Conservation (phyloP, 2,888 invertebrate species). For the Cactoblastis cactorum region DNA sequence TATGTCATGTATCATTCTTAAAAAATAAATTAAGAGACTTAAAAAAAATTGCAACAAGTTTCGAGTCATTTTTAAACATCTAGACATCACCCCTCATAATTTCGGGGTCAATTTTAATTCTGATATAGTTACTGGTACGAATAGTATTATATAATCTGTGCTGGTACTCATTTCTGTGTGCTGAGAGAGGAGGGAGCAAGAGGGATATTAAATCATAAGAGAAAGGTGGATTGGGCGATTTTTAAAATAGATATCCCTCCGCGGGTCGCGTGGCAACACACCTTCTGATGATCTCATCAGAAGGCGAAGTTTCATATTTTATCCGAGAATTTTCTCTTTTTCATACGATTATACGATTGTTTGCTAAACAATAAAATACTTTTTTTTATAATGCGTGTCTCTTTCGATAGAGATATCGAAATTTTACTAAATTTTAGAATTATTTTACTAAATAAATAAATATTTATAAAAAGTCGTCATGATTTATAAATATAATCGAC, state of each 20-base stretch:
- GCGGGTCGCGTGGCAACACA: background rate
- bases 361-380: background rate
- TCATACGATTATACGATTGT: background rate
- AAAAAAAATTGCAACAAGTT: no score
- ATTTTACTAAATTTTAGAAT: no score
- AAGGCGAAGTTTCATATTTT: background rate
- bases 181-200: background rate
- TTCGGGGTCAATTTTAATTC: background rate
- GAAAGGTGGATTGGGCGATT: background rate
- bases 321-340: background rate
- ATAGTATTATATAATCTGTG: no score
- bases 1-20: no score
- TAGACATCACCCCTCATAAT: background rate
- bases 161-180: background rate
- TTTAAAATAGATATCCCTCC: conserved; percentile 1
- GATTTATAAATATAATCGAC: no score
- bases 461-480: no score
- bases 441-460: no score
- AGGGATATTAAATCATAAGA: conserved; percentile 8
- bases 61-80: no score
- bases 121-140: conserved; percentile 5
- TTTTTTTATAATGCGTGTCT: no score
- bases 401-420: no score
- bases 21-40: no score
- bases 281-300: background rate